A percentile compares a stretch with the other conserved stretches of the same genome.
These are phyloP conservation scores for Smittia sp. DNA, from an alignment of 2,888 invertebrate genomes.

Conservation along the genomic window DNA sequence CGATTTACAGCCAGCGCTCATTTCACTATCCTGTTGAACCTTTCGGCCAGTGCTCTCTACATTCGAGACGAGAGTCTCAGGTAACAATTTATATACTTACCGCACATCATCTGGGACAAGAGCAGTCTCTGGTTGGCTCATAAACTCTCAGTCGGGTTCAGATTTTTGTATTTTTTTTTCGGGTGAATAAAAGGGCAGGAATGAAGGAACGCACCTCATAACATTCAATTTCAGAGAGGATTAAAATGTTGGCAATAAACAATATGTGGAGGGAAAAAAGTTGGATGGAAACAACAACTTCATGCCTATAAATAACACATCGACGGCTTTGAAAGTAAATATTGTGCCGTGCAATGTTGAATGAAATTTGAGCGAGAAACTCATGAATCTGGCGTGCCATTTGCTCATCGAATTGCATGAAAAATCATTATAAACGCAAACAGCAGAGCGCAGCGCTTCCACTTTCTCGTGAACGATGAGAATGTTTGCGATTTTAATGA, in stretches of 20 bases:
- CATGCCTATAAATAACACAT: neutral
- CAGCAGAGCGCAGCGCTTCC: no score
- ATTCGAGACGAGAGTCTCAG: no score
- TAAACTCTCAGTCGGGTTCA: no score
- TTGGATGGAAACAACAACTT: neutral
- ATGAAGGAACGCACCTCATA: neutral
- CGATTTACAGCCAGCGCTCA: neutral
- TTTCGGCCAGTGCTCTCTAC: no score
- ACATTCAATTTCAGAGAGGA: constrained; percentile 2
- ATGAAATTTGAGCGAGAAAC: neutral
- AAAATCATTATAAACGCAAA: neutral
- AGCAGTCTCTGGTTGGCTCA: no score
- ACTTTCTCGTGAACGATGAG: neutral
- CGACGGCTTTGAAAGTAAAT: constrained; percentile 10
- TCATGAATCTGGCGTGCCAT: no score
- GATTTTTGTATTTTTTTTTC: no score
- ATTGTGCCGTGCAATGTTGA: neutral
- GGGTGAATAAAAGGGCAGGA: no score
- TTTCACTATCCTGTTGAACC: neutral
- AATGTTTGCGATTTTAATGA: neutral
- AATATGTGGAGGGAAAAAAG: neutral
- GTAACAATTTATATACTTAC: no score
- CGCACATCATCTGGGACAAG: no score
- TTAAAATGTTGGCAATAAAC: constrained; percentile 16
- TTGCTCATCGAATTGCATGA: no score